Evolutionary conservation across 2,797 vertebrate species (phyloP), one percentile per base, ranked within the genome.

Genomic region (Kryptopterus vitreolus): DNA sequence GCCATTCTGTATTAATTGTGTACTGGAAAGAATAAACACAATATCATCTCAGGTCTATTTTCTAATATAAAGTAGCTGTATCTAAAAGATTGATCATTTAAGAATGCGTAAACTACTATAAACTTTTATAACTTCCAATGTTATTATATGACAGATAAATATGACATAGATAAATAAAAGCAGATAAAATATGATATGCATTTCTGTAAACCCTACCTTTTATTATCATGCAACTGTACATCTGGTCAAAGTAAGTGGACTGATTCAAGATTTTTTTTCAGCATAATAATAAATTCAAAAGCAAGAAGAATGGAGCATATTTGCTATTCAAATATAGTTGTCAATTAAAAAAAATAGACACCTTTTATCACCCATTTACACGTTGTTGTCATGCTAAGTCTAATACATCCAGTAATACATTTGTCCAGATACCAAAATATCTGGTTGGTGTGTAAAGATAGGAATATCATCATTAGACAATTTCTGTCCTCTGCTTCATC

Each of bases 261-360:
- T 65, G 62, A 35, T 35, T 18, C 33, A 65, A 38, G 62, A 65
- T 20, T 66, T 38, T 66, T 5, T 18, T 53, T 15, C 33, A 62
- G 61, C 11, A 38, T n/a, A n/a, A 66, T 24, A 43, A 22, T 66
- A 22, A 43, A 43, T 66, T 13, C 38, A 33, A 38, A 66, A 66
- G 33, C 22, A 66, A 13, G 5, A 66, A n/a, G 63, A 43, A 2
- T 66, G 63, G 63, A 66, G 13, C 3, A n/a, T n/a, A 65, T 66
- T 66, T 66, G 35, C 9, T 66, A 43, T 66, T 66, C 35, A 66
- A 66, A 66, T 66, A 2, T 66, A n/a, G 4, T 66, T 66, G 35
- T n/a, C 63, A 66, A 38, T 12, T 66, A 38, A 33, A 38, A 38
- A 20, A 62, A 62, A 62, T 18, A 33, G 29, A 26, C 52, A 26